Base-by-base conservation (phyloP, 2,797 vertebrate species). In the Neosilurus hyrtlii region DNA sequence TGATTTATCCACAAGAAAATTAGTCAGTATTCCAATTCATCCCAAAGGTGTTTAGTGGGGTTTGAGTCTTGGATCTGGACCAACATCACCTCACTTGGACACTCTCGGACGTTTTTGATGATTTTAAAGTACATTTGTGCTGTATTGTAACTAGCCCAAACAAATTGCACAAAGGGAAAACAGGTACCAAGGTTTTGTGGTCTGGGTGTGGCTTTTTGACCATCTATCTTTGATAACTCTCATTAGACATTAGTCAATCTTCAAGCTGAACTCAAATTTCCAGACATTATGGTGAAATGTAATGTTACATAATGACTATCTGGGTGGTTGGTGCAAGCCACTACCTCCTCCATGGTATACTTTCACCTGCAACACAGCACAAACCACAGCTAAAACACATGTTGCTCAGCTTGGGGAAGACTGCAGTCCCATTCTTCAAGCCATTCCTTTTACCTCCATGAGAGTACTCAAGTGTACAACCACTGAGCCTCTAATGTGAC, bases 291-390 rank as follows among this genome's bases (percentile, higher is more conserved):
- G n/a, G 77, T 82, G 35, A 14, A 82, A 76, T 57, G 51, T 56
- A n/a, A 11, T 75, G 52, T 85, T 86, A 56, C 75, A 76, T 65
- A 86, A 83, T 52, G 30, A 35, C 35, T 76, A 70, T 80, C 70
- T 80, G 72, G 26, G 56, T 71, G 66, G 54, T 51, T 80, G 8
- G 66, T 73, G 79, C 63, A 85, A 83, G 51, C 57, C 51, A 35
- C 24, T 82, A 57, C 30, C 1, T 57, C 20, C 73, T 66, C 51
- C 26, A 66, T 54, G 63, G 49, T 80, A 35, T 74, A 82, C 81
- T 79, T 86, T 82, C 80, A 84, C 84, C 74, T 83, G 37, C n/a
- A 83, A 72, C 43, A 79, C 66, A 79, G 63, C 56, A 71, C 11
- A 35, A 68, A 74, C 35, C 61, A 18, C 12, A 63, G 78, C 54